Percentiles rank a stretch among this genome's conserved stretches.
phyloP scores from a whole-genome alignment of 2,113 vertebrate genomes.

The Tamias sibiricus region DNA sequence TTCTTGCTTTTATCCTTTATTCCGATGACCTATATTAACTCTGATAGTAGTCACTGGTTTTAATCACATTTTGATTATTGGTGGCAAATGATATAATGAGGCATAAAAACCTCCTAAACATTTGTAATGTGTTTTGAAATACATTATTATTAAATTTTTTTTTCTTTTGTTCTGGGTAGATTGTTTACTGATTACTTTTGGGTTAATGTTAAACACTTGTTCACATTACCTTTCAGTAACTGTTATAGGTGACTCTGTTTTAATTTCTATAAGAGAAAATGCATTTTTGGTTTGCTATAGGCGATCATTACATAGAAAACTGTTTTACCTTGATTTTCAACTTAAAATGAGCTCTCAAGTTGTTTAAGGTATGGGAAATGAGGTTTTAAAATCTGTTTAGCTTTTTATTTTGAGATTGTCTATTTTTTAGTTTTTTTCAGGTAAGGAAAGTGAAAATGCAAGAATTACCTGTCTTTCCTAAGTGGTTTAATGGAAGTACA shows the following conservation, averaged over 20 bases:
- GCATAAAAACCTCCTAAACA: not conserved
- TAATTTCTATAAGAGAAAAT: not conserved
- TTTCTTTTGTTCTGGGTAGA: not conserved
- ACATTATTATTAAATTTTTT: not conserved
- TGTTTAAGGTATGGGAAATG: not conserved
- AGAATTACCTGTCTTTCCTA: not conserved
- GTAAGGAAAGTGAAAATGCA: not conserved
- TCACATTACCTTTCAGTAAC: not conserved
- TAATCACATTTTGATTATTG: not conserved
- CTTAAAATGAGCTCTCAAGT: not conserved
- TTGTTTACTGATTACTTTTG: constrained; percentile 12
- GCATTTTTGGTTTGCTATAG: not conserved
- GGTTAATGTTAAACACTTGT: not conserved
- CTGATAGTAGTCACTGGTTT: not conserved
- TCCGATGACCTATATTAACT: not conserved
- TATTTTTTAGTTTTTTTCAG: not conserved
- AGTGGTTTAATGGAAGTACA: not conserved
- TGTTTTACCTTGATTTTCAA: not conserved
- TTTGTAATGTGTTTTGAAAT: not conserved
- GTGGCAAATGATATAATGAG: not conserved
- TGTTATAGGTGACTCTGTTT: not conserved
- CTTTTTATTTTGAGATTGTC: not conserved
- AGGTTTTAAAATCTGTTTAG: not conserved
- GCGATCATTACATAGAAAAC: not conserved
- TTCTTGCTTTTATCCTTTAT: not conserved